A percentile compares a stretch with the other conserved stretches of the same genome.
These are phyloP conservation scores for Mastigias papua DNA, from an alignment of 30 jellyfish, hydroid and myxozoan species.

Conservation along the genomic window DNA sequence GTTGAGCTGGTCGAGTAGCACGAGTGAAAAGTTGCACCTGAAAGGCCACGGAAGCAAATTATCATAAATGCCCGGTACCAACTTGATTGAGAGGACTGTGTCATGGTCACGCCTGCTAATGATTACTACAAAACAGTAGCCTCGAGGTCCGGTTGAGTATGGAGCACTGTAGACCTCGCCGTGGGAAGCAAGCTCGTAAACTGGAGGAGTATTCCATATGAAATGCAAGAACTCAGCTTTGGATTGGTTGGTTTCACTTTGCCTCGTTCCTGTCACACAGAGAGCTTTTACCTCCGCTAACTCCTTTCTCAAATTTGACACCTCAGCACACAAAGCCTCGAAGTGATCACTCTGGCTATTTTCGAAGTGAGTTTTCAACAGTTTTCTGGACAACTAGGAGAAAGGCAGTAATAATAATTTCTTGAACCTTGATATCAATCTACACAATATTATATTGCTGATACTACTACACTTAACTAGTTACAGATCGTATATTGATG, in stretches of 20 bases:
- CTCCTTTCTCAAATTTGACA: neutral
- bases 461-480: too few relatives aligned
- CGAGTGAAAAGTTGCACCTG: conserved; percentile 29
- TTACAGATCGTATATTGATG: too few relatives aligned
- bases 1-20: conserved; percentile 20
- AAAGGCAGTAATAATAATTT: too few relatives aligned
- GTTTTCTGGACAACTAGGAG: neutral
- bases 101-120: conserved; percentile 18
- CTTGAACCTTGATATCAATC: too few relatives aligned
- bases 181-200: neutral
- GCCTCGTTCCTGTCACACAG: neutral
- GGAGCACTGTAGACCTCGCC: conserved; percentile 7
- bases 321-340: neutral
- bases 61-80: conserved; percentile 58
- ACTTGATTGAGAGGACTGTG: conserved; percentile 23
- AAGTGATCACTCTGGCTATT: neutral
- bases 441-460: too few relatives aligned
- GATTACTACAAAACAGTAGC: conserved; percentile 36
- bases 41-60: conserved; percentile 61
- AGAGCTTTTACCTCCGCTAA: neutral
- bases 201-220: neutral
- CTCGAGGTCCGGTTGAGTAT: conserved; percentile 54
- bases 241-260: neutral
- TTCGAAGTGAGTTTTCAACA: neutral
- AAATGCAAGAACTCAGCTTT: neutral